These are phyloP conservation scores for Teleogryllus occipitalis DNA, from an alignment of 1,140 invertebrate genomes.

Conservation along the genomic window DNA sequence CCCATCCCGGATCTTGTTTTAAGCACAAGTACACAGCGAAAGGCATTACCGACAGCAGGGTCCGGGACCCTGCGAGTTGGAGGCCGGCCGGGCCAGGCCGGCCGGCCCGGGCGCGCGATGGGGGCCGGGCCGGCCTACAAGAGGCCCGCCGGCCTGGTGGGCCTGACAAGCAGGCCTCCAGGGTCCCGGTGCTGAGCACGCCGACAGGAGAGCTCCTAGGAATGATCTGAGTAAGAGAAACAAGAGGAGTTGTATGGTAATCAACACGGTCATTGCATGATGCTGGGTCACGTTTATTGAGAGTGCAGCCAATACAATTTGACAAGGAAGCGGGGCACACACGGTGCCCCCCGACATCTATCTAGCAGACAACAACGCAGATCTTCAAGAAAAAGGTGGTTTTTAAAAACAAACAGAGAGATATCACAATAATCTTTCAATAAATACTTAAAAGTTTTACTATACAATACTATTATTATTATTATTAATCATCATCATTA, in stretches of 20 bases:
- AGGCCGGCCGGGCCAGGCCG: too few species aligned
- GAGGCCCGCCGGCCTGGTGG: too few species aligned
- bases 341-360: neutral
- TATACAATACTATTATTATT: neutral
- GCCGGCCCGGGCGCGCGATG: too few species aligned
- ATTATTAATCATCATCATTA: neutral
- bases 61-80: too few species aligned
- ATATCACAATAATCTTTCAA: neutral
- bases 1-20: too few species aligned
- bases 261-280: neutral
- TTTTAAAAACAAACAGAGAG: neutral
- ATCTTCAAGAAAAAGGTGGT: neutral
- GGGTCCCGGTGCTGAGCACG: neutral
- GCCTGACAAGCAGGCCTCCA: too few species aligned
- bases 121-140: too few species aligned
- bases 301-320: neutral
- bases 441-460: slow-evolving; percentile 2
- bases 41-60: too few species aligned
- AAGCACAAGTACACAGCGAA: too few species aligned
- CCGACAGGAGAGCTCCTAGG: neutral
- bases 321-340: neutral
- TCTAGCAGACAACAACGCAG: neutral
- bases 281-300: neutral
- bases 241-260: neutral
- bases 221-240: neutral